Percentiles rank a stretch among this genome's conserved stretches.
These are phyloP conservation scores for Phainopepla nitens DNA, from an alignment of 2,113 vertebrate species.

Conservation along the genomic window DNA sequence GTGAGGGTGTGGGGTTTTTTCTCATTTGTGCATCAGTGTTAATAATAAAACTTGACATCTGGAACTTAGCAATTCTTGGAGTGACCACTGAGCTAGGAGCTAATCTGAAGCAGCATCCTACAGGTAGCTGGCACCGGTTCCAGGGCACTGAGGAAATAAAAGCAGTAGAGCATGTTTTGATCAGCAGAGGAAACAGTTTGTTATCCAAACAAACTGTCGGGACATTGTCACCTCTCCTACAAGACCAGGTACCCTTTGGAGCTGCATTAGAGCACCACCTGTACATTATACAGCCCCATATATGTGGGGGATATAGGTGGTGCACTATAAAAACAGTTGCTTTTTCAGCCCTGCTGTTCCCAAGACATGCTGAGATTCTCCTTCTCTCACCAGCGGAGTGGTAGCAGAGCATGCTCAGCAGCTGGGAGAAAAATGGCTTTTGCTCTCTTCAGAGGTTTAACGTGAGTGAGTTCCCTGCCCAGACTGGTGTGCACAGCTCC, in stretches of 20 bases:
- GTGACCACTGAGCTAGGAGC: not conserved
- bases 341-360: not conserved
- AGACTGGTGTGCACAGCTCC: not conserved
- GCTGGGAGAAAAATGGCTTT: not conserved
- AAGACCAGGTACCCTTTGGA: not conserved
- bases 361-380: not conserved
- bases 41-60: not conserved
- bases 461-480: rapidly evolving
- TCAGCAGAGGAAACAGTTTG: not conserved
- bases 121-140: not conserved
- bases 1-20: not conserved
- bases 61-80: not conserved
- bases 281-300: not conserved
- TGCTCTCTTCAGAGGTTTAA: not conserved
- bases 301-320: not conserved
- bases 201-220: rapidly evolving
- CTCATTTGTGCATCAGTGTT: not conserved
- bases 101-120: not conserved
- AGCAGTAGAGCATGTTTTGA: not conserved
- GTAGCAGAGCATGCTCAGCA: not conserved
- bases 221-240: not conserved
- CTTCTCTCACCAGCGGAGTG: not conserved
- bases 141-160: not conserved
- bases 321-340: not conserved
- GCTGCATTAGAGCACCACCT: not conserved